Evolutionary conservation across 53 echinoderm and acorn worm species (phyloP).

Genomic region (Antedon mediterranea): DNA sequence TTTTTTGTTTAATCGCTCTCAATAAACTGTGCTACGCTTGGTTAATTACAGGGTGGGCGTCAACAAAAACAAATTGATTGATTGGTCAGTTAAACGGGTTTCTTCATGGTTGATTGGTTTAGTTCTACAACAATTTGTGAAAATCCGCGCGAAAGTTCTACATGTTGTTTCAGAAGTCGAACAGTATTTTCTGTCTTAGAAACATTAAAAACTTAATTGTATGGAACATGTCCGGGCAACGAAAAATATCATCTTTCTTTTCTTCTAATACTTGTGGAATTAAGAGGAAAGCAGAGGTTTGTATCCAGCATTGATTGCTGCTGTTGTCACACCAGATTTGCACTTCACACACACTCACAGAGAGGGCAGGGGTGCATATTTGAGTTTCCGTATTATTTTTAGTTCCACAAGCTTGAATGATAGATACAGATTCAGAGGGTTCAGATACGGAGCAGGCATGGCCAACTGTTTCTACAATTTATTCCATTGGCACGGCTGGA

Average conservation of each 20-base stretch:
- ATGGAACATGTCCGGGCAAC: constrained; percentile 35
- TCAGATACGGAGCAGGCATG: too few species aligned
- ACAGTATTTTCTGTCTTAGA: not conserved
- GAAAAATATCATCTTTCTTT: constrained; percentile 37
- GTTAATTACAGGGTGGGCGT: not conserved
- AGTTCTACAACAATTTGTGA: not conserved
- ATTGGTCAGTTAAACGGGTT: not conserved
- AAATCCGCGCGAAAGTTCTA: not conserved
- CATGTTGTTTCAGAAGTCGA: too few species aligned
- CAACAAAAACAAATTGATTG: not conserved
- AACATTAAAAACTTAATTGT: not conserved
- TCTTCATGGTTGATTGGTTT: not conserved
- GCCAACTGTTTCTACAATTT: too few species aligned
- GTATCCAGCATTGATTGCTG: not conserved
- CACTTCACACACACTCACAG: too few species aligned
- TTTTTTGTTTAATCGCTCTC: too few species aligned
- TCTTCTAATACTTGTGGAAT: constrained; percentile 6
- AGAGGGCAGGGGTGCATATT: too few species aligned
- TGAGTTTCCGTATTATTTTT: too few species aligned
- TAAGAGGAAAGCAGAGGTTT: constrained; percentile 25
- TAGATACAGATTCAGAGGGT: too few species aligned
- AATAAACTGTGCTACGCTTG: too few species aligned
- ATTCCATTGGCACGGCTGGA: too few species aligned
- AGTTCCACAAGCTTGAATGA: too few species aligned
- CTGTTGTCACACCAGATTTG: too few species aligned